Evolutionary conservation across 2,797 vertebrate genomes (phyloP).

Genomic region (Rhodeus uyekii): DNA sequence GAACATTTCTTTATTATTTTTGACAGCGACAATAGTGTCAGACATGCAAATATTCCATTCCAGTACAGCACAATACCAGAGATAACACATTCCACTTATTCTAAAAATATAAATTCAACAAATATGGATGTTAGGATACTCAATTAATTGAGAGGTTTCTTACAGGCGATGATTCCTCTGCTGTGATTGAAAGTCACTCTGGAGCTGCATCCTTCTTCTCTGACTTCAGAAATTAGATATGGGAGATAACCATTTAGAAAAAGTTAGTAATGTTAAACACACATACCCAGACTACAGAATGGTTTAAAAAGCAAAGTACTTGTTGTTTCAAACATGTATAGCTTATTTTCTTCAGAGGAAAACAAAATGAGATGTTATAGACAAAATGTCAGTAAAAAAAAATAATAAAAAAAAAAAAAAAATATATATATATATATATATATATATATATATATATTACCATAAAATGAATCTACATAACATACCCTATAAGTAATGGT

Average conservation of each 20-base stretch:
- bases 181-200: constrained; percentile 43
- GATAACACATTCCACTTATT: background rate
- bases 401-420: no score
- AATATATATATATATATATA: no score
- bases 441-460: no score
- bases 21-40: background rate
- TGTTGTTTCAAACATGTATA: background rate
- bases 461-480: no score
- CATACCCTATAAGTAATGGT: background rate
- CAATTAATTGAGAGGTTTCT: constrained; percentile 33
- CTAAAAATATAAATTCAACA: background rate
- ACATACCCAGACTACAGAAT: background rate
- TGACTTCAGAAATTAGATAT: constrained; percentile 20
- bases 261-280: background rate
- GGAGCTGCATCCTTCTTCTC: constrained; percentile 41
- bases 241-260: background rate
- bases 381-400: no score
- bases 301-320: background rate
- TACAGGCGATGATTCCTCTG: constrained; percentile 57
- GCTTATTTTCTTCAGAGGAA: background rate
- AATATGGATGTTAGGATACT: background rate
- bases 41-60: background rate
- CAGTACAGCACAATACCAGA: background rate
- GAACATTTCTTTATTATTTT: background rate
- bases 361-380: background rate